Conservation (phyloP, 1,140 invertebrate species). For the Trichonephila inaurata region DNA sequence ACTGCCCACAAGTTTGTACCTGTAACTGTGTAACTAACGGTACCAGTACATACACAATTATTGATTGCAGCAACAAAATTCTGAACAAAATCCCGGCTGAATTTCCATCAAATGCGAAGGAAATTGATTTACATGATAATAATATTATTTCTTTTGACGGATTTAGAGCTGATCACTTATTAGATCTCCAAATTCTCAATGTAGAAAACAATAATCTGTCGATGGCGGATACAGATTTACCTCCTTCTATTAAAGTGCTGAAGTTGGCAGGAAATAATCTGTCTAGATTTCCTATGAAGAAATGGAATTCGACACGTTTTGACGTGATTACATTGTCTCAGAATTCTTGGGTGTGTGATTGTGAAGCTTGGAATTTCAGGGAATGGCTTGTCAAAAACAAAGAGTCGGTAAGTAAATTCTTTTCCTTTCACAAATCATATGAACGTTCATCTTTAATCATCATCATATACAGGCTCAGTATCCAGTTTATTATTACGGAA, state of each 20-base stretch:
- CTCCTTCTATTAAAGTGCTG: not conserved
- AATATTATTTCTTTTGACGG: not conserved
- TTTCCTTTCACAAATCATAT: not conserved
- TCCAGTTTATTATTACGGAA: no score
- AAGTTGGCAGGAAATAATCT: not conserved
- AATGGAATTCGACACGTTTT: not conserved
- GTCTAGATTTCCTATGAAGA: not conserved
- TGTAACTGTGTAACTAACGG: not conserved
- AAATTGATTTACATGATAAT: not conserved
- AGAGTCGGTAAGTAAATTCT: not conserved
- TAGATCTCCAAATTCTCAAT: not conserved
- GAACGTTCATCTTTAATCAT: no score
- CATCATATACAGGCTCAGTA: no score
- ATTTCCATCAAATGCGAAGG: not conserved
- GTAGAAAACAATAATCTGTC: not conserved
- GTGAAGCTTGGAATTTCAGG: not conserved
- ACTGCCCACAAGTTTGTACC: not conserved
- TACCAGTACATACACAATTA: no score
- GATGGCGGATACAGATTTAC: not conserved
- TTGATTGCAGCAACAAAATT: not conserved
- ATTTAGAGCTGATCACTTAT: not conserved
- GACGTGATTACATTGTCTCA: not conserved
- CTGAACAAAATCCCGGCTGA: not conserved
- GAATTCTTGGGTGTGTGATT: conserved; percentile 8
- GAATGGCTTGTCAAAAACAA: not conserved